phyloP scores from a whole-genome alignment of 37 sponge, comb jelly and placozoan species.

The Chondrosia reniformis region DNA sequence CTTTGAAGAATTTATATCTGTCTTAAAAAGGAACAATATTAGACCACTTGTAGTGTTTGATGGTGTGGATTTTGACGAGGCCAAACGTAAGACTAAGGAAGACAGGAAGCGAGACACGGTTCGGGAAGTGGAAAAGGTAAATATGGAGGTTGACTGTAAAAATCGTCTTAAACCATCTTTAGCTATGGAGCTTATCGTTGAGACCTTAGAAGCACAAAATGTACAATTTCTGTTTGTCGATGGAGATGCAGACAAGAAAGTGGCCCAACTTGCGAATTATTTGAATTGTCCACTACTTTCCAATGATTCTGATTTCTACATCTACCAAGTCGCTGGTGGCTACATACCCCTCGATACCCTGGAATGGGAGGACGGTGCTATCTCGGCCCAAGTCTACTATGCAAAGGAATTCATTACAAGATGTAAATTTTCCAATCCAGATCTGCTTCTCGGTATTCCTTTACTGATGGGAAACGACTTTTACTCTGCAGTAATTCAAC shows the following conservation, averaged over 20 bases:
- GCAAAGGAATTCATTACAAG: slow-evolving; percentile 2
- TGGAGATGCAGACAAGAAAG: slow-evolving; percentile 71
- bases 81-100: slow-evolving; percentile 32
- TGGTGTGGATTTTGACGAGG: slow-evolving; percentile 55
- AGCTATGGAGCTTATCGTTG: slow-evolving; percentile 28
- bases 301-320: slow-evolving; percentile 73
- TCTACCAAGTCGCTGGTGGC: slow-evolving; percentile 58
- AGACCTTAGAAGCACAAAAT: slow-evolving; percentile 22
- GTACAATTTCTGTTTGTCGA: slow-evolving; percentile 51
- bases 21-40: slow-evolving; percentile 27
- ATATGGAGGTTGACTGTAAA: background rate
- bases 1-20: slow-evolving; percentile 28
- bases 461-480: slow-evolving; percentile 71
- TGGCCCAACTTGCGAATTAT: slow-evolving; percentile 45
- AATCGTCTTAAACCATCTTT: slow-evolving; percentile 14
- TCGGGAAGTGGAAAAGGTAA: background rate
- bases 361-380: slow-evolving; percentile 29
- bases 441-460: slow-evolving; percentile 43
- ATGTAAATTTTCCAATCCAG: slow-evolving; percentile 9
- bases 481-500: background rate
- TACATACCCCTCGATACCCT: slow-evolving; percentile 56
- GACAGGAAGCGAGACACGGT: background rate
- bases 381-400: slow-evolving; percentile 49
- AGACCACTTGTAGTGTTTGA: slow-evolving; percentile 65
- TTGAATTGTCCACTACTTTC: slow-evolving; percentile 63